A percentile compares a stretch with the other conserved stretches of the same genome.
Evolutionary conservation across 2,797 vertebrate species (phyloP).

Genomic region (Rhinophrynus dorsalis): DNA sequence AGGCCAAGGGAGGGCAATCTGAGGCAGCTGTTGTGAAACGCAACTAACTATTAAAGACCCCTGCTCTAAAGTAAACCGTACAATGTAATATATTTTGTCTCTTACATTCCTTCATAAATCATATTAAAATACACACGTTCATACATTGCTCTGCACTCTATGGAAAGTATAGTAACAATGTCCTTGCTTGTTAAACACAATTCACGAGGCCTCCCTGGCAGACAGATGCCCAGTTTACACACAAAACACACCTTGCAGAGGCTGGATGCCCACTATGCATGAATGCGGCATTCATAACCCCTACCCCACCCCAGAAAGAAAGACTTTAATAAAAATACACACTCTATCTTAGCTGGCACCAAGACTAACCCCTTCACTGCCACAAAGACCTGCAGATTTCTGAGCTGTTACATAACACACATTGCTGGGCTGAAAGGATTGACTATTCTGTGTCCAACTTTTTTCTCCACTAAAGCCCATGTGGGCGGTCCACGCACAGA

Average conservation of each 20-base stretch:
- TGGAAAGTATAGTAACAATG: constrained; percentile 17
- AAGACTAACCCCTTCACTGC: not conserved
- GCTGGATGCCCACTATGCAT: constrained; percentile 26
- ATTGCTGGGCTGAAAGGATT: not conserved
- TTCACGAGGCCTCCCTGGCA: constrained; percentile 18
- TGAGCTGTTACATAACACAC: not conserved
- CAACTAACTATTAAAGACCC: no score
- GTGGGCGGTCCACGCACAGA: no score
- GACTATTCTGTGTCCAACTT: not conserved
- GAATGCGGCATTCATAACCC: constrained; percentile 28
- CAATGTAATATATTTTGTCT: no score
- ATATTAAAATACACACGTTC: no score
- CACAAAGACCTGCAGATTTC: not conserved
- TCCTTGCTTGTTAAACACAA: constrained; percentile 17
- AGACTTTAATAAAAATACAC: constrained; percentile 31
- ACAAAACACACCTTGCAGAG: constrained; percentile 27
- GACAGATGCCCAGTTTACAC: constrained; percentile 27
- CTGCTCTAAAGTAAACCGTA: no score
- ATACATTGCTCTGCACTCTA: no score
- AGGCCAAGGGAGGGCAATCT: no score
- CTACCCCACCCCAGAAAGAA: no score
- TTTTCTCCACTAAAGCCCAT: not conserved
- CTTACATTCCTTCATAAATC: no score
- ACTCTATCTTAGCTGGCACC: constrained; percentile 34
- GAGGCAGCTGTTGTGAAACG: no score